Evolutionary conservation across 1,140 invertebrate genomes (phyloP).

Genomic region (Diplogasteroides magnus): DNA sequence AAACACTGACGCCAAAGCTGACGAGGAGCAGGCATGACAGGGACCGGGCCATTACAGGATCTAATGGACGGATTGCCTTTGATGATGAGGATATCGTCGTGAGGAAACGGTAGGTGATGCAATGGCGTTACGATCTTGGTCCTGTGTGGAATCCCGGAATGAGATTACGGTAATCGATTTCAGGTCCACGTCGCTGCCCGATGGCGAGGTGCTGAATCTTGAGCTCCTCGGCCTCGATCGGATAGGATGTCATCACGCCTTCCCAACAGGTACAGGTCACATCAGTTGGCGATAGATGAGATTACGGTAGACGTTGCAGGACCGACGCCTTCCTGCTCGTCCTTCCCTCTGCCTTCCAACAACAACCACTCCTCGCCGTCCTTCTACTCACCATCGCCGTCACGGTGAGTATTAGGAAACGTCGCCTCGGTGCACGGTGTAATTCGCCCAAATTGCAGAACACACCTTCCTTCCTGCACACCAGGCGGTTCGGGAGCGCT

Average conservation of each 20-base stretch:
- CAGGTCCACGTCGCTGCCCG: slow-evolving; percentile 25
- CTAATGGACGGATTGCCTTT: slow-evolving; percentile 1
- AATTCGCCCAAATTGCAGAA: too few relatives aligned
- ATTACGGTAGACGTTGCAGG: slow-evolving; percentile 1
- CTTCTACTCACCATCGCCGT: slow-evolving; percentile 5
- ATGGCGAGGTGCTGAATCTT: slow-evolving; percentile 22
- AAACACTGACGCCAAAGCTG: neutral
- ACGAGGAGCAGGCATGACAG: neutral
- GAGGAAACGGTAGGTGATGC: slow-evolving; percentile 5
- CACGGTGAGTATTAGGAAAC: too few relatives aligned
- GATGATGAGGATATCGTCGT: slow-evolving; percentile 4
- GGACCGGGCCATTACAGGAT: neutral
- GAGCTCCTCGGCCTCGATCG: slow-evolving; percentile 2
- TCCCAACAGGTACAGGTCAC: slow-evolving; percentile 11
- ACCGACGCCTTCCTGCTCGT: neutral
- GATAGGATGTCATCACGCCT: too few relatives aligned
- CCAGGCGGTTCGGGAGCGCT: too few relatives aligned
- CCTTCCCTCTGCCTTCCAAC: too few relatives aligned
- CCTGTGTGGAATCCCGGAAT: neutral
- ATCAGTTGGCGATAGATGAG: neutral
- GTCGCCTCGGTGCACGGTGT: too few relatives aligned
- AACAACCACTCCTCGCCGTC: neutral
- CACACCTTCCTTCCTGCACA: too few relatives aligned
- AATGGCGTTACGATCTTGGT: neutral
- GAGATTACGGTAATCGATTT: slow-evolving; percentile 4